A percentile compares a stretch with the other conserved stretches of the same genome.
Conservation (phyloP, 2,113 vertebrate genomes). For the Astatotilapia flaviijosephi region DNA sequence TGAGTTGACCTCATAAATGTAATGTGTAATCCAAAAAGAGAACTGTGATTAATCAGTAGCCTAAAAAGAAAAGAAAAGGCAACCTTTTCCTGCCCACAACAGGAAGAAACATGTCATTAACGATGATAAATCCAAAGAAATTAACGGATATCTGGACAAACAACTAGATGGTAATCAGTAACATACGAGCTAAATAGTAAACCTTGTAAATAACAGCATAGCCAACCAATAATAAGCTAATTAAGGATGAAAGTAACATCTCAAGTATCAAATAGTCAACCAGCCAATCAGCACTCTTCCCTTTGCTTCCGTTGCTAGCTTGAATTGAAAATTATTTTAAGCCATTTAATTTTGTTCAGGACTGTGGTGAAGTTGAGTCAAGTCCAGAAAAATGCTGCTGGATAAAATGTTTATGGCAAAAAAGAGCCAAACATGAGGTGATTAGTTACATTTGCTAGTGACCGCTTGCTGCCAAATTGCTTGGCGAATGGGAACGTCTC, state of each 20-base stretch:
- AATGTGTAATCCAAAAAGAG: not conserved
- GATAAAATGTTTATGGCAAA: not conserved
- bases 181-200: not conserved
- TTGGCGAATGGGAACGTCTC: not conserved
- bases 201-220: not conserved
- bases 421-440: slow-evolving; percentile 6
- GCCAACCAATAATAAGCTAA: not conserved
- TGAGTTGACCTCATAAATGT: not conserved
- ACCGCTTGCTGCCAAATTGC: slow-evolving; percentile 2
- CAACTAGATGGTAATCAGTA: not conserved
- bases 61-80: not conserved
- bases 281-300: not conserved
- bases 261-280: not conserved
- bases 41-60: not conserved
- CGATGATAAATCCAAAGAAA: not conserved
- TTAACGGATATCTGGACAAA: not conserved
- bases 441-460: slow-evolving; percentile 26
- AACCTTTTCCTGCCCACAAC: not conserved
- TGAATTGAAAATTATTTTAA: not conserved
- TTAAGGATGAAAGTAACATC: not conserved
- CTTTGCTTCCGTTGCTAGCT: not conserved
- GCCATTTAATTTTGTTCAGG: not conserved
- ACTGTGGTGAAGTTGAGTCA: not conserved
- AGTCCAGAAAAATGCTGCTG: not conserved
- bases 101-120: not conserved